Percentiles rank a stretch among this genome's conserved stretches.
phyloP scores from a whole-genome alignment of 2,113 vertebrate species.

The Machaerirhynchus nigripectus region DNA sequence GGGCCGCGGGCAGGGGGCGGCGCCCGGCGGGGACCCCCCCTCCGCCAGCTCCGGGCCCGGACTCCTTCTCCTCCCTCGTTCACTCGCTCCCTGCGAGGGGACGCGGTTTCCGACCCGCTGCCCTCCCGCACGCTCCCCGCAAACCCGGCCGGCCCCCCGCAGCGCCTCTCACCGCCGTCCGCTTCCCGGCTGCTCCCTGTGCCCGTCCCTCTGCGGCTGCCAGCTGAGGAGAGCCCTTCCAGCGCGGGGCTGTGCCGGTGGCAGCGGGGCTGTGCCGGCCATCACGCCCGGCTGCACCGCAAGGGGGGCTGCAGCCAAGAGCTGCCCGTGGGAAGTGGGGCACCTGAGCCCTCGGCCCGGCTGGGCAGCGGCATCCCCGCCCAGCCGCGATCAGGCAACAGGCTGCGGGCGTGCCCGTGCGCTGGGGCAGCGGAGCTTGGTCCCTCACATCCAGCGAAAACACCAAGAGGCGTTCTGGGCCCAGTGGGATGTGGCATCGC shows the following conservation, averaged over 20 bases:
- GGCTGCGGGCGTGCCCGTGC: rapidly evolving
- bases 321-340: background rate
- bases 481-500: background rate
- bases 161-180: rapidly evolving
- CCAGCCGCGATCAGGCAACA: rapidly evolving
- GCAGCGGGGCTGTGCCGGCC: background rate
- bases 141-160: background rate
- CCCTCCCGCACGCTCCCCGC: background rate
- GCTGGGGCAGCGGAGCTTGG: background rate
- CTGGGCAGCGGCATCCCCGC: background rate
- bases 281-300: rapidly evolving
- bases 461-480: background rate
- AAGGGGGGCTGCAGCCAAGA: background rate
- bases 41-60: background rate
- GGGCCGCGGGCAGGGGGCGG: background rate
- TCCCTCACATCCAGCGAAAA: rapidly evolving
- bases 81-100: background rate
- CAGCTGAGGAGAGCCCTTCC: background rate
- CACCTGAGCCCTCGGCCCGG: rapidly evolving
- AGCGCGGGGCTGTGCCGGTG: background rate
- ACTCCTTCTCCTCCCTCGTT: background rate
- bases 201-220: background rate
- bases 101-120: background rate
- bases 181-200: background rate
- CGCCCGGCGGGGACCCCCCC: background rate